phyloP scores from a whole-genome alignment of 2,888 invertebrate genomes.

The Onchidella celtica region DNA sequence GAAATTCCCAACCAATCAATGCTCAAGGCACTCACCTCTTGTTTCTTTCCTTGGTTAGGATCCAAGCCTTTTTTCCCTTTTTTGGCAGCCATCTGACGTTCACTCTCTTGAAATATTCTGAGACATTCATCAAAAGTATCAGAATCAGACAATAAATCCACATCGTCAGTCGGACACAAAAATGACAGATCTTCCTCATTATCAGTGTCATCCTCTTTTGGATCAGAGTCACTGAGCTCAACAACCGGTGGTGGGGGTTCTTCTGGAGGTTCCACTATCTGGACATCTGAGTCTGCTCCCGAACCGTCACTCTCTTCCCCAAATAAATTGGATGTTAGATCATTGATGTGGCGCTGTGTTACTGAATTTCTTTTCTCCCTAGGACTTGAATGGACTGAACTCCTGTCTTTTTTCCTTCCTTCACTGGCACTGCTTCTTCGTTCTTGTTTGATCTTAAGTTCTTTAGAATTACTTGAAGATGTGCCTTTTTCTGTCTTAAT shows the following conservation, averaged over 20 bases:
- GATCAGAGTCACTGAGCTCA: constrained; percentile 47
- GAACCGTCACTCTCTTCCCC: constrained; percentile 48
- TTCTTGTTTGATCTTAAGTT: neutral
- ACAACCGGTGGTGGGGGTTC: constrained; percentile 12
- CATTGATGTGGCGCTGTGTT: constrained; percentile 17
- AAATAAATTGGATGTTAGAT: constrained; percentile 37
- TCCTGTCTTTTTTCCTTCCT: neutral
- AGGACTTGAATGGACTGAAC: neutral
- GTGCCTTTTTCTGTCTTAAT: neutral
- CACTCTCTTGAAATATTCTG: constrained; percentile 90
- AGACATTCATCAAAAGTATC: constrained; percentile 91
- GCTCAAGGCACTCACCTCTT: constrained; percentile 34
- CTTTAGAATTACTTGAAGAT: neutral
- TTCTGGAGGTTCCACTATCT: constrained; percentile 18
- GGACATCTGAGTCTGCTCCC: constrained; percentile 39
- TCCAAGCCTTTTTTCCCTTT: constrained; percentile 46
- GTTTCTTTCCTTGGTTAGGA: constrained; percentile 19
- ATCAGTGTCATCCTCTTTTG: constrained; percentile 38
- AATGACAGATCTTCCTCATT: constrained; percentile 7
- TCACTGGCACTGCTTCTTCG: neutral
- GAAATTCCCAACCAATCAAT: too few relatives aligned
- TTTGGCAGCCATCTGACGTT: constrained; percentile 42
- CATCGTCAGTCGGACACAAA: constrained; percentile 36
- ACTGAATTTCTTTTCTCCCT: constrained; percentile 1
- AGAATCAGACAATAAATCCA: constrained; percentile 73